phyloP scores from a whole-genome alignment of 2,113 vertebrate species.

The Glaucidium brasilianum region DNA sequence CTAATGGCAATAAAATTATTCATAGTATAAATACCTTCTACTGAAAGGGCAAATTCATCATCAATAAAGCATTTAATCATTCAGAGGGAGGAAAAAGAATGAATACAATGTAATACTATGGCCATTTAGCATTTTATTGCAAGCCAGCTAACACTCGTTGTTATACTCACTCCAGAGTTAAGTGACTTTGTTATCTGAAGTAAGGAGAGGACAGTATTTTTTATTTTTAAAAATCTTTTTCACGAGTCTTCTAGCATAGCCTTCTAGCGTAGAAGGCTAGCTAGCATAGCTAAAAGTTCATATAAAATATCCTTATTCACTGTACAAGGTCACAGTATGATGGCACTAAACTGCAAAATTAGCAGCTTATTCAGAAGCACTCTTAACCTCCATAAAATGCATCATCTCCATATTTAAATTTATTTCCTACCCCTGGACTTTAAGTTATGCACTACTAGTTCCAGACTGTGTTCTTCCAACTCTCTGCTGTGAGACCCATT shows the following conservation, averaged over 20 bases:
- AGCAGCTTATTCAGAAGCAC: not conserved
- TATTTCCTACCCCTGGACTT: not conserved
- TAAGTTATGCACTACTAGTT: not conserved
- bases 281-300: not conserved
- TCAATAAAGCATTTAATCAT: not conserved
- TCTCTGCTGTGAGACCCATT: not conserved
- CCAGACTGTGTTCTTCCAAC: not conserved
- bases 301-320: not conserved
- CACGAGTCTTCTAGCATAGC: not conserved
- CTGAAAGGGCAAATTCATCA: not conserved
- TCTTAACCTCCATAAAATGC: not conserved
- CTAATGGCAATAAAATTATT: not conserved
- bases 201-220: not conserved
- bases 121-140: not conserved
- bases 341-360: not conserved
- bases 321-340: not conserved
- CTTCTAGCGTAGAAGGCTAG: not conserved
- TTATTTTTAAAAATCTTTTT: not conserved
- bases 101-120: not conserved
- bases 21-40: not conserved
- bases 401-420: not conserved
- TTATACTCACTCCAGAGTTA: not conserved
- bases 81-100: not conserved
- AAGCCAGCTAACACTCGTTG: not conserved
- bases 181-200: not conserved